Conservation (phyloP, 2,797 vertebrate genomes). For the Chelon auratus region DNA sequence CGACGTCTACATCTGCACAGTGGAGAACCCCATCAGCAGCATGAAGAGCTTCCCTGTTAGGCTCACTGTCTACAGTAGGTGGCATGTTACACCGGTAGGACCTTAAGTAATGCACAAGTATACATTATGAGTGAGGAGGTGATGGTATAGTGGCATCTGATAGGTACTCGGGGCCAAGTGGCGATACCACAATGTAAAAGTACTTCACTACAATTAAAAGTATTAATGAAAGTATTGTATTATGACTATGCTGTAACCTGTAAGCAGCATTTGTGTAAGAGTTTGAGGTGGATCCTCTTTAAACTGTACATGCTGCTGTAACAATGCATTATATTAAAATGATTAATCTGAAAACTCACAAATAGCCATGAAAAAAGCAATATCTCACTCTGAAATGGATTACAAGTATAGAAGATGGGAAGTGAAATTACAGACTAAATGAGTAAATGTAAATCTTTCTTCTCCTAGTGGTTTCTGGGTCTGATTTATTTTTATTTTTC, state of each 20-base stretch:
- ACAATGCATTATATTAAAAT: not conserved
- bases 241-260: not conserved
- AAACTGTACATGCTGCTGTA: not conserved
- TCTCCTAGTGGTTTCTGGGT: not conserved
- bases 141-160: not conserved
- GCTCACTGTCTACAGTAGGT: slow-evolving; percentile 97
- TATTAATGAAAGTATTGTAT: not conserved
- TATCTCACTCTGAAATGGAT: not conserved
- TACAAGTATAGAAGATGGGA: not conserved
- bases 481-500: not conserved
- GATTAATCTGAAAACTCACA: too few species aligned
- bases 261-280: not conserved
- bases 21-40: slow-evolving; percentile 95
- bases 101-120: slow-evolving; percentile 15
- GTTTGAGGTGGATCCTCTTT: not conserved
- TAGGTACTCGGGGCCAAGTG: not conserved
- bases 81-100: slow-evolving; percentile 49
- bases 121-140: not conserved
- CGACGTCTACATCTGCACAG: slow-evolving; percentile 91
- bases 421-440: not conserved
- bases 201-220: not conserved
- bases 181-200: not conserved
- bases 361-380: not conserved
- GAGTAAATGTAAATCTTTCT: not conserved
- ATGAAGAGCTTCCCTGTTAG: slow-evolving; percentile 90